Conservation (phyloP, 1,140 invertebrate genomes). For the Pectinophora gossypiella region DNA sequence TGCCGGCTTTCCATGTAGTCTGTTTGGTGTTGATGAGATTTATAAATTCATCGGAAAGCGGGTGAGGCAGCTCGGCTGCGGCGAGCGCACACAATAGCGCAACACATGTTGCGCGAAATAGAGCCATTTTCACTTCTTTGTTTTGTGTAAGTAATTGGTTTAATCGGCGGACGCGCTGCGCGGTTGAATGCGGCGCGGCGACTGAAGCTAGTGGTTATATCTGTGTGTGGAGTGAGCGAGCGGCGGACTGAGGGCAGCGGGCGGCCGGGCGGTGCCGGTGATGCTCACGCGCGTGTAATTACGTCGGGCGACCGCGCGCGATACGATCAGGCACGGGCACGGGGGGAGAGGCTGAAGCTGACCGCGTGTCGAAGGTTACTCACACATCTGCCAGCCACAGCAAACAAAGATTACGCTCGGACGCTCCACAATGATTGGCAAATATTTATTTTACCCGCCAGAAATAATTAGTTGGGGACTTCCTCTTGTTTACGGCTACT, state of each 20-base stretch:
- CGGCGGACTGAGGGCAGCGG: neutral
- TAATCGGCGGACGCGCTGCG: slow-evolving; percentile 28
- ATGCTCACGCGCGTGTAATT: slow-evolving; percentile 43
- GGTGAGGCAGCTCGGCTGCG: slow-evolving; percentile 28
- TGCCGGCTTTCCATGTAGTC: slow-evolving; percentile 84
- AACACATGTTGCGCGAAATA: slow-evolving; percentile 22
- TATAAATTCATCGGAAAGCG: slow-evolving; percentile 80
- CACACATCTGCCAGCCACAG: slow-evolving; percentile 28
- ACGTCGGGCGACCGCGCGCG: slow-evolving; percentile 31
- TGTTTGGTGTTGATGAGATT: slow-evolving; percentile 78
- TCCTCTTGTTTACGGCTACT: too few relatives aligned
- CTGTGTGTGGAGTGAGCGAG: too few relatives aligned
- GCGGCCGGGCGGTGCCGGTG: slow-evolving; percentile 5
- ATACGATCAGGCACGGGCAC: slow-evolving; percentile 24
- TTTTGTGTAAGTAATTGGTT: slow-evolving; percentile 15
- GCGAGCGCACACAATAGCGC: slow-evolving; percentile 30
- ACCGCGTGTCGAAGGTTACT: slow-evolving; percentile 51
- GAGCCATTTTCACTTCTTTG: slow-evolving; percentile 47
- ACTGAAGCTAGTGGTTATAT: too few relatives aligned
- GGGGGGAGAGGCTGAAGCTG: slow-evolving; percentile 19
- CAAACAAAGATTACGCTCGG: slow-evolving; percentile 34
- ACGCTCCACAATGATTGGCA: slow-evolving; percentile 26
- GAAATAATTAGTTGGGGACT: slow-evolving; percentile 52
- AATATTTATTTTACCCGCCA: slow-evolving; percentile 38
- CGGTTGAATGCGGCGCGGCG: slow-evolving; percentile 34